Evolutionary conservation across 2,113 vertebrate genomes (phyloP).

Genomic region (Uria lomvia): DNA sequence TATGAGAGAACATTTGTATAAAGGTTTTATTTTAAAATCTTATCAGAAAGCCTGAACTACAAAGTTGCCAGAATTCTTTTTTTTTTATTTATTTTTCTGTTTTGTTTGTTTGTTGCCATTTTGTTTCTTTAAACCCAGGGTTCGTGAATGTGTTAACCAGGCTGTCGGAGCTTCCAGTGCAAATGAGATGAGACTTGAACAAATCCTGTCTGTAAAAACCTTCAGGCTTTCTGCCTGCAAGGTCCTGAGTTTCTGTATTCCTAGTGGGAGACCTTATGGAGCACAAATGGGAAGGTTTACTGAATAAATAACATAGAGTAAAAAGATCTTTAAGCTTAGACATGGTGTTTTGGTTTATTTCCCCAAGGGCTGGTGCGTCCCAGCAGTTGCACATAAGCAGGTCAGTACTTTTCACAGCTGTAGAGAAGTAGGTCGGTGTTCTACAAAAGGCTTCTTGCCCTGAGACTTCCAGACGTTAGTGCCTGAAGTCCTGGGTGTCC

Average conservation of each 20-base stretch:
- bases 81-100: too few relatives aligned
- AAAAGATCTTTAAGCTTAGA: background rate
- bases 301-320: background rate
- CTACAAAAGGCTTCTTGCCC: too few relatives aligned
- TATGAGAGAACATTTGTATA: fast-evolving
- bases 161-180: background rate
- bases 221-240: background rate
- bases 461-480: fast-evolving
- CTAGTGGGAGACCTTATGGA: background rate
- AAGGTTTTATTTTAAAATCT: background rate
- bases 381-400: background rate
- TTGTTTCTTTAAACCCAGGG: background rate
- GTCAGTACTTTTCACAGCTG: too few relatives aligned
- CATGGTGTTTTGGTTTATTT: background rate
- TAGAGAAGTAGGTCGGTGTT: background rate
- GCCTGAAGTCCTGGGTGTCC: background rate
- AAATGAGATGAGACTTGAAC: too few relatives aligned
- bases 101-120: background rate
- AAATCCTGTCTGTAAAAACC: background rate
- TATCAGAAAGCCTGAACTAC: background rate
- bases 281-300: background rate
- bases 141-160: background rate
- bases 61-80: background rate
- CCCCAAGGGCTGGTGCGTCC: background rate
- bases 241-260: background rate